Evolutionary conservation across 2,113 vertebrate species (phyloP).

Genomic region (Lophius piscatorius): DNA sequence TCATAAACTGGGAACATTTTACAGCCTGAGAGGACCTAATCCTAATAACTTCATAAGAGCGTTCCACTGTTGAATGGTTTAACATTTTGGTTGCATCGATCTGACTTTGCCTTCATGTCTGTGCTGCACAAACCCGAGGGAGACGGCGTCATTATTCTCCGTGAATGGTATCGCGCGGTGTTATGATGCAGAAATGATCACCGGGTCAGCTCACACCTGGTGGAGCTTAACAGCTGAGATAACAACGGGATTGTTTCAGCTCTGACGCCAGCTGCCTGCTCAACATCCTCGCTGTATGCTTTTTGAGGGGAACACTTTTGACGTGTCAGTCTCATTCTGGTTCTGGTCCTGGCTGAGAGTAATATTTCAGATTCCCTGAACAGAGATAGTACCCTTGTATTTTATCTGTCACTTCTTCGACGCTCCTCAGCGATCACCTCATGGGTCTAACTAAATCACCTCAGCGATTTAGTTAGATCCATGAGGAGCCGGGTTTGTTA

Average conservation of each 20-base stretch:
- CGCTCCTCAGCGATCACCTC: constrained; percentile 14
- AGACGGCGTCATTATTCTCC: constrained; percentile 44
- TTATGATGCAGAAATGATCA: constrained; percentile 68
- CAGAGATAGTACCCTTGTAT: constrained; percentile 18
- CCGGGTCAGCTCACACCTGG: constrained; percentile 66
- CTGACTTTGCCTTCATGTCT: constrained; percentile 29
- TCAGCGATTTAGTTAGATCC: neutral
- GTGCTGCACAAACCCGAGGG: constrained; percentile 15
- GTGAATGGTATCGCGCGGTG: constrained; percentile 38
- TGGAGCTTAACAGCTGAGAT: constrained; percentile 46
- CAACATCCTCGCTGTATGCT: constrained; percentile 19
- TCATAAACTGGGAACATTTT: constrained; percentile 35
- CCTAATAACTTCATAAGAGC: constrained; percentile 6
- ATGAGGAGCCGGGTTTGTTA: too few relatives aligned
- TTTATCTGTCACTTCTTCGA: constrained; percentile 17
- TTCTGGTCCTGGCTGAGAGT: constrained; percentile 6
- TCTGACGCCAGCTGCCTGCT: constrained; percentile 43
- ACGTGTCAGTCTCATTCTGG: neutral
- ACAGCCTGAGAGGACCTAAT: constrained; percentile 9
- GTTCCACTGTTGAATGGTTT: neutral
- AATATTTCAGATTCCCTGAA: constrained; percentile 26
- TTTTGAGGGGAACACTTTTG: neutral
- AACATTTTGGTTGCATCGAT: constrained; percentile 36
- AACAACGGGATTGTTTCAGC: constrained; percentile 47
- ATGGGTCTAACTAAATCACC: constrained; percentile 17